A percentile compares a stretch with the other conserved stretches of the same genome.
These are phyloP conservation scores for Sorex fumeus DNA, from an alignment of 2,113 vertebrate genomes.

Conservation along the genomic window DNA sequence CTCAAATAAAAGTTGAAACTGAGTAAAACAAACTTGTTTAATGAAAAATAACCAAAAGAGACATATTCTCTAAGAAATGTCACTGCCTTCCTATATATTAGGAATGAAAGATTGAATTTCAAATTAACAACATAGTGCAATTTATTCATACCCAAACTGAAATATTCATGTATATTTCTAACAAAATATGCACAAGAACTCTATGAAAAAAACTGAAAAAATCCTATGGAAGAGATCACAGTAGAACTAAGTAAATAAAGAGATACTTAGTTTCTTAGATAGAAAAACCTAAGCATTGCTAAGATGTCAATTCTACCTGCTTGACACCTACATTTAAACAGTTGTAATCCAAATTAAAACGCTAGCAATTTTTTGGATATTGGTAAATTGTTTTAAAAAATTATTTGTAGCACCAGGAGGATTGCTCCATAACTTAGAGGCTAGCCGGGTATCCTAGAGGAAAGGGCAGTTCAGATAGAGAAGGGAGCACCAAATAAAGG, in stretches of 20 bases:
- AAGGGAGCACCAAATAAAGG: too few species aligned
- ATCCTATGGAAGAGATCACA: not conserved
- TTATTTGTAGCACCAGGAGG: too few species aligned
- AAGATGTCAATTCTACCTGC: not conserved
- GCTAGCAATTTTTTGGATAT: not conserved
- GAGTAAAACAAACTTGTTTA: not conserved
- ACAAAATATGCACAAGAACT: not conserved
- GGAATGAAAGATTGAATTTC: not conserved
- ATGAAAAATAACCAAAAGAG: not conserved
- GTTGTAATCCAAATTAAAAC: not conserved
- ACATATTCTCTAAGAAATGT: not conserved
- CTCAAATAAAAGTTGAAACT: not conserved
- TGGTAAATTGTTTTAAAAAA: not conserved
- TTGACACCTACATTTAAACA: not conserved
- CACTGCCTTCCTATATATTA: not conserved
- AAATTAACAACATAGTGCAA: not conserved
- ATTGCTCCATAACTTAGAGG: too few species aligned
- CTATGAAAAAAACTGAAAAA: not conserved
- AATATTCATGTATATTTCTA: not conserved
- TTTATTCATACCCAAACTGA: not conserved
- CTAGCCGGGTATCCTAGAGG: too few species aligned
- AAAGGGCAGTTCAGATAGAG: too few species aligned
- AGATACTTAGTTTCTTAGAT: not conserved
- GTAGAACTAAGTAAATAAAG: not conserved
- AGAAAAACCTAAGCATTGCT: not conserved